These are phyloP conservation scores for Polyodon spathula DNA, from an alignment of 2,113 vertebrate genomes.

Conservation along the genomic window DNA sequence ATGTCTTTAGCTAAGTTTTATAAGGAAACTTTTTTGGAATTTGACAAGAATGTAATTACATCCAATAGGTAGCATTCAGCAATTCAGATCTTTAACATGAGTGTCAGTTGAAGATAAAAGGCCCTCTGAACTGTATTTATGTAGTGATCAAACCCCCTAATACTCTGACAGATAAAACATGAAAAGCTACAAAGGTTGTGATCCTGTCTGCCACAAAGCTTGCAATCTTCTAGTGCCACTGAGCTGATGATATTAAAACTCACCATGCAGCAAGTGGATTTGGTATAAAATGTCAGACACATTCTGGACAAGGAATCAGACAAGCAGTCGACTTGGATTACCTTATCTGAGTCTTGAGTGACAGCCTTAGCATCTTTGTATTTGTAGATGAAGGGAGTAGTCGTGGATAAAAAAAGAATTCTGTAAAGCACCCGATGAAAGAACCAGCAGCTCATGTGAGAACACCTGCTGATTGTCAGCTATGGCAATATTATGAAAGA, in stretches of 20 bases:
- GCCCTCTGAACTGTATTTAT: conserved; percentile 16
- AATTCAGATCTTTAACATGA: conserved; percentile 8
- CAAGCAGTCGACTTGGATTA: conserved; percentile 47
- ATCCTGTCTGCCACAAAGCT: conserved; percentile 40
- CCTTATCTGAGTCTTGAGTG: conserved; percentile 60
- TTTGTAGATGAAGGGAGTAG: conserved; percentile 42
- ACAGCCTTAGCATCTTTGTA: conserved; percentile 55
- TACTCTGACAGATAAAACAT: conserved; percentile 38
- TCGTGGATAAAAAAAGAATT: conserved; percentile 41
- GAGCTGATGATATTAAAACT: conserved; percentile 47
- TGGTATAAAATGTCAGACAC: conserved; percentile 57
- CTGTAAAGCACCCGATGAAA: conserved; percentile 37
- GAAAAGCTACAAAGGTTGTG: conserved; percentile 39
- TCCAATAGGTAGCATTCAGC: background rate
- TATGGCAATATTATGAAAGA: conserved; percentile 49
- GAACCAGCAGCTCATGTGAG: conserved; percentile 33
- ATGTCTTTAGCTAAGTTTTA: background rate
- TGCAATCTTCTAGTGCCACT: conserved; percentile 40
- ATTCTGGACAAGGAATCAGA: conserved; percentile 48
- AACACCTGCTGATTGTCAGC: conserved; percentile 37
- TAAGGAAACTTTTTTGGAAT: conserved; percentile 8
- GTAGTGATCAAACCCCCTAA: conserved; percentile 31
- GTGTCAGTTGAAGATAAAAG: conserved; percentile 16
- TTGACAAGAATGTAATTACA: conserved; percentile 2
- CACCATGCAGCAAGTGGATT: conserved; percentile 43